These are phyloP conservation scores for Drosophila histrio DNA, from an alignment of 2,888 invertebrate species.

Conservation along the genomic window DNA sequence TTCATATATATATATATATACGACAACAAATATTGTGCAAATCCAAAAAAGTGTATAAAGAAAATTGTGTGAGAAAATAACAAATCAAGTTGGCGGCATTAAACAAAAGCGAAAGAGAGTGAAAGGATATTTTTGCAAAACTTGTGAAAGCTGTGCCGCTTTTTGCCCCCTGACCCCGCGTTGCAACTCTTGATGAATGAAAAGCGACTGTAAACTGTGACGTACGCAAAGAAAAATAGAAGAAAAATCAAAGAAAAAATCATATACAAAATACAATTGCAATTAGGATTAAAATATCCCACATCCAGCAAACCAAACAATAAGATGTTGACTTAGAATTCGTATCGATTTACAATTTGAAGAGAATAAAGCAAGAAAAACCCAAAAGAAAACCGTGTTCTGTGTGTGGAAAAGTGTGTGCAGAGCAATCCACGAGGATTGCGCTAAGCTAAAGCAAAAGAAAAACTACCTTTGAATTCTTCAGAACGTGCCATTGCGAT, in stretches of 20 bases:
- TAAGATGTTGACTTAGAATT: constrained; percentile 63
- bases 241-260: constrained; percentile 2
- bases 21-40: constrained; percentile 33
- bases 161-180: neutral
- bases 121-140: constrained; percentile 48
- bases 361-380: neutral
- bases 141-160: constrained; percentile 30
- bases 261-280: constrained; percentile 21
- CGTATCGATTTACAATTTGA: constrained; percentile 56
- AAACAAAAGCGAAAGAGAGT: constrained; percentile 29
- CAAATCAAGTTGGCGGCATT: constrained; percentile 11
- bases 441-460: constrained; percentile 31
- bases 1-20: neutral
- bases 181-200: constrained; percentile 46
- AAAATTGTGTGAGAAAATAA: constrained; percentile 14
- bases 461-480: constrained; percentile 76
- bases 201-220: constrained; percentile 48
- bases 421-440: constrained; percentile 48
- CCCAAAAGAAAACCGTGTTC: constrained; percentile 4
- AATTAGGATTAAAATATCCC: neutral
- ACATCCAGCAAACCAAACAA: constrained; percentile 1
- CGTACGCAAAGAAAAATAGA: constrained; percentile 26
- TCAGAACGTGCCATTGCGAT: constrained; percentile 83
- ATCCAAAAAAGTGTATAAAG: constrained; percentile 29
- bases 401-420: constrained; percentile 14